Conservation (phyloP, 2,888 invertebrate species). For the Thera obeliscata region DNA sequence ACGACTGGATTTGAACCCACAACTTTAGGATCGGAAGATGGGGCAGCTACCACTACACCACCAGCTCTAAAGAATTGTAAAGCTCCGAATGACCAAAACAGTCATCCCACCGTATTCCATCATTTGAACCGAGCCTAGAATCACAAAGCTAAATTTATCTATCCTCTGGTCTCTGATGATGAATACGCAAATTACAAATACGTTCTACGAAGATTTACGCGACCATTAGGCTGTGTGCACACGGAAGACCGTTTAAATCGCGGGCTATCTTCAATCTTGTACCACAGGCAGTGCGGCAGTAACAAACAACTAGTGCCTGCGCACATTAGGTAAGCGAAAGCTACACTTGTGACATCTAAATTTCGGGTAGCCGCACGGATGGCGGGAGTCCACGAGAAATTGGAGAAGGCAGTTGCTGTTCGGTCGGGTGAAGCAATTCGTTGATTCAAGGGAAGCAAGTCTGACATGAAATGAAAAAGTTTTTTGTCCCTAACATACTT, state of each 20-base stretch:
- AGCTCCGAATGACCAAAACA: no score
- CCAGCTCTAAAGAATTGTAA: no score
- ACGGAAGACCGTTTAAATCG: slow-evolving; percentile 71
- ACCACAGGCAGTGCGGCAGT: slow-evolving; percentile 71
- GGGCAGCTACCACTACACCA: no score
- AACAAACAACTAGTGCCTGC: slow-evolving; percentile 75
- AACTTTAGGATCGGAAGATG: no score
- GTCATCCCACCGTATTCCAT: slow-evolving; percentile 1
- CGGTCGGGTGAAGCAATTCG: no score
- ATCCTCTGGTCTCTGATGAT: slow-evolving; percentile 39
- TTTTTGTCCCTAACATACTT: no score
- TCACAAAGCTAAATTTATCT: slow-evolving; percentile 36
- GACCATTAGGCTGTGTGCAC: slow-evolving; percentile 51
- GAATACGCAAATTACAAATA: slow-evolving; percentile 46
- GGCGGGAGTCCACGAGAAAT: slow-evolving; percentile 34
- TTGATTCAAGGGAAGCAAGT: no score
- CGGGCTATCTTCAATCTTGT: slow-evolving; percentile 77
- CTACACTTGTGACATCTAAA: slow-evolving; percentile 82
- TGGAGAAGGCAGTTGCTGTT: slow-evolving; percentile 34
- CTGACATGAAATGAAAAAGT: no score
- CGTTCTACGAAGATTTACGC: slow-evolving; percentile 40
- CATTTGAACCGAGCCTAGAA: slow-evolving; percentile 8
- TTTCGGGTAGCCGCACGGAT: slow-evolving; percentile 77
- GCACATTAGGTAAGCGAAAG: slow-evolving; percentile 75
- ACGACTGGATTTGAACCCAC: no score